phyloP scores from a whole-genome alignment of 2,888 invertebrate species.

The Diachrysia chrysitis region DNA sequence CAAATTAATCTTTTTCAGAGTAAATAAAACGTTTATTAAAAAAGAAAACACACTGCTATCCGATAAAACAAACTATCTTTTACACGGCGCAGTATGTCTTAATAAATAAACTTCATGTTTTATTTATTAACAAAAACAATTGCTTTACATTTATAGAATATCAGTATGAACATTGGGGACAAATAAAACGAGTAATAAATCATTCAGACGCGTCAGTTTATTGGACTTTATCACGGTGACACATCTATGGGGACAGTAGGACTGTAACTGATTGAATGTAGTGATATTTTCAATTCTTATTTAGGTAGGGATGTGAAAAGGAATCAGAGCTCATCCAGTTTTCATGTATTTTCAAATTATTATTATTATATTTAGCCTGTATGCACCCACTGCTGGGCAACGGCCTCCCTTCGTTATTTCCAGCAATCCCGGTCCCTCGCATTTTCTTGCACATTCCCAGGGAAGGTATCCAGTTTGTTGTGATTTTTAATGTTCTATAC shows the following conservation, averaged over 20 bases:
- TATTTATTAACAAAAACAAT: constrained; percentile 18
- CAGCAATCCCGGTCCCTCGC: too few species aligned
- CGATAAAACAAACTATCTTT: background rate
- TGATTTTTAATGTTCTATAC: too few species aligned
- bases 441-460: too few species aligned
- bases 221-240: constrained; percentile 34
- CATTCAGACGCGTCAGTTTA: constrained; percentile 45
- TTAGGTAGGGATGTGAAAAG: constrained; percentile 16
- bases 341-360: too few species aligned
- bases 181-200: constrained; percentile 46
- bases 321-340: background rate
- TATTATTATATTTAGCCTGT: too few species aligned
- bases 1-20: too few species aligned
- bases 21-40: background rate
- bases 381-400: too few species aligned
- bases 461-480: too few species aligned
- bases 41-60: background rate
- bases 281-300: constrained; percentile 24
- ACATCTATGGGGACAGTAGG: constrained; percentile 34
- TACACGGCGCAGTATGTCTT: background rate
- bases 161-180: constrained; percentile 27
- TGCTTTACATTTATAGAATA: constrained; percentile 22
- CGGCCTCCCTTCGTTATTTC: too few species aligned
- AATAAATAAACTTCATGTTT: background rate
- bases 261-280: constrained; percentile 30